Evolutionary conservation across 2,888 invertebrate species (phyloP).

Genomic region (Meiosimyza decipiens): DNA sequence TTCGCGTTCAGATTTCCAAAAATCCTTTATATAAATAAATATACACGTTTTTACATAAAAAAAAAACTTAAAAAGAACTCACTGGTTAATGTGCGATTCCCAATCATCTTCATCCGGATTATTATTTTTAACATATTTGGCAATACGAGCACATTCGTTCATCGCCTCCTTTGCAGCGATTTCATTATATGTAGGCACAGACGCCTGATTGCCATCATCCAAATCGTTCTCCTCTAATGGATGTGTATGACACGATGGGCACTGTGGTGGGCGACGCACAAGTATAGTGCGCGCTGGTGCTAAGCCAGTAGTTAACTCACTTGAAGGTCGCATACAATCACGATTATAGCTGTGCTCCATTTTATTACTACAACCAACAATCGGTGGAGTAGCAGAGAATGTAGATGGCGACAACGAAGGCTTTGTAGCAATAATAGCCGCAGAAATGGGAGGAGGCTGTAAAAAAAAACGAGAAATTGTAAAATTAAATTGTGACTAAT

Average conservation of each 20-base stretch:
- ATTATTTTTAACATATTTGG: constrained; percentile 71
- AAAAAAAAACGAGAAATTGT: constrained; percentile 4
- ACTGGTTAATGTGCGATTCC: constrained; percentile 77
- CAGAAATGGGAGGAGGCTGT: neutral
- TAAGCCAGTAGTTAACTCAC: constrained; percentile 60
- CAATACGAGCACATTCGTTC: constrained; percentile 78
- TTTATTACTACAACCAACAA: constrained; percentile 47
- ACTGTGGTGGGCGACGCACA: constrained; percentile 64
- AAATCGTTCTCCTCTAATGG: constrained; percentile 68
- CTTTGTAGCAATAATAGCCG: neutral
- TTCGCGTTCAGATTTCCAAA: too few species aligned
- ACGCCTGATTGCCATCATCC: constrained; percentile 64
- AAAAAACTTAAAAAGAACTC: too few species aligned
- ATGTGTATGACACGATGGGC: constrained; percentile 64
- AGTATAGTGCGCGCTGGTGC: constrained; percentile 60
- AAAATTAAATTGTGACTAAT: neutral
- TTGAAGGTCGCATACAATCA: constrained; percentile 68
- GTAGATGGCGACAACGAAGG: too few species aligned
- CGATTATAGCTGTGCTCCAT: constrained; percentile 81
- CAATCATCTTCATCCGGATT: constrained; percentile 72
- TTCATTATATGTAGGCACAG: constrained; percentile 71
- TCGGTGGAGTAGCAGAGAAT: too few species aligned
- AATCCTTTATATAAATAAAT: too few species aligned
- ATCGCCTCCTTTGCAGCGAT: constrained; percentile 73
- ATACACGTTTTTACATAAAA: too few species aligned